Evolutionary conservation across 2,888 invertebrate genomes (phyloP).

Genomic region (Nemapogon koenigi): DNA sequence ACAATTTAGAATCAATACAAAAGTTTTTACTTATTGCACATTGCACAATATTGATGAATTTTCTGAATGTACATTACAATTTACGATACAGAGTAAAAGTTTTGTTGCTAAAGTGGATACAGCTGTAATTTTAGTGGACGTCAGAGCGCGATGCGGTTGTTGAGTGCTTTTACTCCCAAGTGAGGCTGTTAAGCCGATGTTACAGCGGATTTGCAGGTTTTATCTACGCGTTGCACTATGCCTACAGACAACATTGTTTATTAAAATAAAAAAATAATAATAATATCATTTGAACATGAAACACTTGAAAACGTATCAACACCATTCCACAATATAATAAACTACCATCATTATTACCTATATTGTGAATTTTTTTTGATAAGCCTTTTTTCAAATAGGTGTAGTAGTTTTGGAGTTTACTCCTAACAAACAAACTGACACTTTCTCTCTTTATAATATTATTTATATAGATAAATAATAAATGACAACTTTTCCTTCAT

Average conservation of each 20-base stretch:
- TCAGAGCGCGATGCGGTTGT: too few species aligned
- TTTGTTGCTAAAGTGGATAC: slow-evolving; percentile 23
- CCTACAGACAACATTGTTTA: slow-evolving; percentile 33
- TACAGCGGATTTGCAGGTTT: slow-evolving; percentile 55
- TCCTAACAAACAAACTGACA: neutral
- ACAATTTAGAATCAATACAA: too few species aligned
- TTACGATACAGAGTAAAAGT: slow-evolving; percentile 13
- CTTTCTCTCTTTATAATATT: too few species aligned
- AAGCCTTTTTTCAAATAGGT: neutral
- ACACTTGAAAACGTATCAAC: too few species aligned
- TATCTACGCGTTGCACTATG: slow-evolving; percentile 30
- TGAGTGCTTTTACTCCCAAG: slow-evolving; percentile 40
- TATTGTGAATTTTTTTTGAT: neutral
- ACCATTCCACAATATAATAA: too few species aligned
- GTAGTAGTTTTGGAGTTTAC: neutral
- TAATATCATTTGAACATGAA: too few species aligned
- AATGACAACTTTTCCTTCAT: too few species aligned
- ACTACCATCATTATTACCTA: neutral
- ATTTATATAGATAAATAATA: too few species aligned
- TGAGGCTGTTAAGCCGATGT: slow-evolving; percentile 50
- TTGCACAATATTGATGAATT: too few species aligned
- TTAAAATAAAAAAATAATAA: too few species aligned
- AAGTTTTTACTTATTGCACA: too few species aligned
- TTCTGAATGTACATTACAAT: too few species aligned
- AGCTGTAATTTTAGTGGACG: slow-evolving; percentile 45